Conservation (phyloP, 1,140 invertebrate species). For the Ruditapes philippinarum region DNA sequence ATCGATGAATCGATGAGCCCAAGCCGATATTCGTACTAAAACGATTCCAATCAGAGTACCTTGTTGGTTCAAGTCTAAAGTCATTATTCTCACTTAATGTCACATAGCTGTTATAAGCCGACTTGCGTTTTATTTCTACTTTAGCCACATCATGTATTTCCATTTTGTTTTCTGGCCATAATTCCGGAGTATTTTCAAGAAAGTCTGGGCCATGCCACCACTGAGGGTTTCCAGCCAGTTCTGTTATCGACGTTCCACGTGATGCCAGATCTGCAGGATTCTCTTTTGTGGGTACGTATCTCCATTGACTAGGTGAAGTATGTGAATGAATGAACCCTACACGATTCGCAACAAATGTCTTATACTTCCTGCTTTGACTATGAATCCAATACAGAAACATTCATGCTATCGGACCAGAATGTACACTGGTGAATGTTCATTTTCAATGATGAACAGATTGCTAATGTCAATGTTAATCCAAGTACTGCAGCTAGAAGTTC, state of each 20-base stretch:
- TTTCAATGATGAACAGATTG: slow-evolving; percentile 18
- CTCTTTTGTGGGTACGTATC: slow-evolving; percentile 50
- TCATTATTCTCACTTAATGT: background rate
- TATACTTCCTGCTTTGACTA: slow-evolving; percentile 10
- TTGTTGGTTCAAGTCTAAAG: background rate
- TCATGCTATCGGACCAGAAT: slow-evolving; percentile 63
- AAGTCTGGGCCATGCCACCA: slow-evolving; percentile 56
- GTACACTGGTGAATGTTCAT: background rate
- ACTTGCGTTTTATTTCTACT: background rate
- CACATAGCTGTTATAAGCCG: background rate
- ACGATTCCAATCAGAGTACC: slow-evolving; percentile 38
- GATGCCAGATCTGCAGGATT: slow-evolving; percentile 62
- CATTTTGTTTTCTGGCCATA: slow-evolving; percentile 4
- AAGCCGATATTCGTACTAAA: slow-evolving; percentile 50
- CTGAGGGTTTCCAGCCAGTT: background rate
- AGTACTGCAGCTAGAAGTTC: slow-evolving; percentile 29
- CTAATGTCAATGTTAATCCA: slow-evolving; percentile 32
- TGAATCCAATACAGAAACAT: slow-evolving; percentile 67
- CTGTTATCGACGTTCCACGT: background rate
- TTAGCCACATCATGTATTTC: background rate
- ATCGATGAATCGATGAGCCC: slow-evolving; percentile 47
- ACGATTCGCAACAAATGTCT: slow-evolving; percentile 51
- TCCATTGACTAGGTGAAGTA: slow-evolving; percentile 50
- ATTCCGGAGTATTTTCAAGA: background rate
- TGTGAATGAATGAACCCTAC: slow-evolving; percentile 20